Base-by-base conservation (phyloP, 2,888 invertebrate species). In the Drosophila robusta region DNA sequence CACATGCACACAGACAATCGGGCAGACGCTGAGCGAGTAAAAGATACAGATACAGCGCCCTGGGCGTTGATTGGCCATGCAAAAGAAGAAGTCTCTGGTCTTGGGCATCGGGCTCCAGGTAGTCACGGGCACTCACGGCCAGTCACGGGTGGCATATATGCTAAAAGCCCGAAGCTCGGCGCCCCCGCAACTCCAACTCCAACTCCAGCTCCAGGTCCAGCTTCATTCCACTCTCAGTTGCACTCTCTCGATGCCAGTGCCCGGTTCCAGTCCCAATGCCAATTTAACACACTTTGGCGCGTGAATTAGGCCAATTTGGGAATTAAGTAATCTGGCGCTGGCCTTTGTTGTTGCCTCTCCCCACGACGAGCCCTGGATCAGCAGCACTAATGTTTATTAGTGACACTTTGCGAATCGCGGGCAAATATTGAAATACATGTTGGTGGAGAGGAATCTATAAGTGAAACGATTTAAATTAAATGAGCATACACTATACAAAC, bases 221-320 rank as follows among this genome's bases (percentile, higher is more conserved):
- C 1, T 34, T 12, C 32, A 44, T 26, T 49, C 51, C 64, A 24
- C 32, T 47, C 46, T 39, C 26, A 38, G 24, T 44, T 14, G 26
- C 42, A 51, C 44, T 66, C 51, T 26, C 62, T 7, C 54, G 46
- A 29, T 51, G 44, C 26, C 72, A 72, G 45, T 69, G 87, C 82
- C 90, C 2, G 26, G 26, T 29, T 3, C 29, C 29, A 29, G 29
- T 29, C 47, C 32, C 70, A 72, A 49, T 71, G 87, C 79, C 90
- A 90, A 90, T 90, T 90, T 90, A 90, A 89, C 90, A 90, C 90
- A 90, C 90, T 89, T 85, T 90, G 87, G 89, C 90, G 90, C 90
- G 90, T 90, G 90, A 90, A 90, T 90, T 90, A 90, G 79, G 79
- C 89, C 89, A 89, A 90, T 90, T 90, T 90, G 73, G 87, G 81